Base-by-base conservation (phyloP, 2,113 vertebrate species). In the Chunga burmeisteri region DNA sequence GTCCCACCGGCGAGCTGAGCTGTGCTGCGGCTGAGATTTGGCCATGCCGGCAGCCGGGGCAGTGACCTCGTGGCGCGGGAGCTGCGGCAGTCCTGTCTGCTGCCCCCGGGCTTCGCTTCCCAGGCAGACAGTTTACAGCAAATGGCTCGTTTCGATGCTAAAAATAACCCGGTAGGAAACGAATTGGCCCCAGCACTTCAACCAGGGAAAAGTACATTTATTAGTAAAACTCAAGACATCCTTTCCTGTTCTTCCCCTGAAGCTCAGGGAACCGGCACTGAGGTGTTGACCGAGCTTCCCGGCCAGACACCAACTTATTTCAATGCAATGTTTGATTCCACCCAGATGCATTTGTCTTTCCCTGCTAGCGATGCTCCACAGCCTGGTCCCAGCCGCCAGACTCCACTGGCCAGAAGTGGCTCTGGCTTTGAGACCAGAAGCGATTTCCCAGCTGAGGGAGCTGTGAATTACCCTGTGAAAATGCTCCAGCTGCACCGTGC, bases 31-130 rank as follows among this genome's bases (percentile, higher is more conserved):
- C 9, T 7, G 56, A 65, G 29, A 5, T 22, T 7, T 17, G 42
- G 27, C 59, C 0, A 0, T 34, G 40, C 17, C 2, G 1, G 49
- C 49, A 65, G 71, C 53, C 4, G 0, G 36, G 29, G 6, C 2
- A 0, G 22, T 15, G 93, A 26, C 19, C 52, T 20, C 2, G 4
- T 1, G 63, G 21, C 0, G 1, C 1, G 3, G 95, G 32, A 16
- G 16, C 40, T 65, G 68, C 8, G 1, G 38, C 81, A 42, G 73
- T 27, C 38, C 62, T 19, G 12, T 16, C 68, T 47, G 73, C 15
- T 4, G 3, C 58, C 80, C 63, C 2, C 1, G 53, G 27, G 55
- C 89, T 88, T 66, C 0, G 1, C 77, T 95, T 50, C 71, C 72
- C 53, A 50, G 61, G 65, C 80, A 84, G 84, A 55, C 61, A 27